phyloP scores from a whole-genome alignment of 2,888 invertebrate genomes.

The Trypoxylon attenuatum region DNA sequence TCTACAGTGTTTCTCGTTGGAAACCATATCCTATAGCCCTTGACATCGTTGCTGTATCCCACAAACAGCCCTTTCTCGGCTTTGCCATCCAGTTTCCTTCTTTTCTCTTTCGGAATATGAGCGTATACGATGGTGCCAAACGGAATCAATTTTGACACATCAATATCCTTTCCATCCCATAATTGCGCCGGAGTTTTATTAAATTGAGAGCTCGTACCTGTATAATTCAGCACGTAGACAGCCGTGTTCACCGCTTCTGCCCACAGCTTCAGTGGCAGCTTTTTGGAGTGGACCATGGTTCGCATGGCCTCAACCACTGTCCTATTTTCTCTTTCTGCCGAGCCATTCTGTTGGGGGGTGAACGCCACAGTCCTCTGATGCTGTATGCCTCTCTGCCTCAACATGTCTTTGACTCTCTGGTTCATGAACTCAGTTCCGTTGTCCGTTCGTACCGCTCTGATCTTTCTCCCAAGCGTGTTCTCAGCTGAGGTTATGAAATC shows the following conservation, averaged over 20 bases:
- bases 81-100: slow-evolving; percentile 1
- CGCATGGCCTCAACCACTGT: not conserved
- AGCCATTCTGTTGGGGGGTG: slow-evolving; percentile 7
- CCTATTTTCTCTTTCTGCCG: slow-evolving; percentile 1
- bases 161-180: no score
- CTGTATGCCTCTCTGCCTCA: not conserved
- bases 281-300: not conserved
- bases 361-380: not conserved
- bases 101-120: not conserved
- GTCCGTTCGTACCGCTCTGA: not conserved
- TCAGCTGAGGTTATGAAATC: not conserved
- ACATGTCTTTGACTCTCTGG: not conserved
- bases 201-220: no score
- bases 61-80: not conserved
- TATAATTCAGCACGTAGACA: not conserved
- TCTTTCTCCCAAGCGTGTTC: not conserved
- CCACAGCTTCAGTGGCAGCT: no score
- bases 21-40: not conserved
- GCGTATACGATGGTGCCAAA: no score
- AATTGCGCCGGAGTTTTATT: no score
- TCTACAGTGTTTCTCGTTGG: not conserved
- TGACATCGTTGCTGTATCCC: not conserved
- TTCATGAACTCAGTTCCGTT: not conserved
- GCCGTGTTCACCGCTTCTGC: not conserved
- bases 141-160: no score